Base-by-base conservation (phyloP, 2,113 vertebrate species). In the Macrotus californicus region DNA sequence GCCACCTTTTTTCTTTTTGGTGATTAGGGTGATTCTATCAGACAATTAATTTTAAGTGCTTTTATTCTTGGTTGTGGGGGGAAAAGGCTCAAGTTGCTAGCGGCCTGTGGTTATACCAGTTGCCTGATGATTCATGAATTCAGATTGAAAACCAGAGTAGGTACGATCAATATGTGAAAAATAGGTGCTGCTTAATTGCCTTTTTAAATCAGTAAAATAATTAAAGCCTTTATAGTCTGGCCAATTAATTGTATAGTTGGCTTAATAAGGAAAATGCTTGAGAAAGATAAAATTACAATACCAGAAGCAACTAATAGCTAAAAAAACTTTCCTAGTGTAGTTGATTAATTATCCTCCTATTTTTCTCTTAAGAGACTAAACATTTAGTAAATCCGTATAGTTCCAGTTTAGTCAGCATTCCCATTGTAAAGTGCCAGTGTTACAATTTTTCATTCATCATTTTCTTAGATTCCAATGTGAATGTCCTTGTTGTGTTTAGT, bases 221-320 rank as follows among this genome's bases (percentile, higher is more conserved):
- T 94, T 96, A 91, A 97, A 98, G 56, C 90, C 86, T 94, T 97
- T 96, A 73, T 21, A 77, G 83, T 66, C 56, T 59, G 76, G 59
- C 80, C 89, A 94, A 48, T 96, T 96, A 96, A 96, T 84, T 91
- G 76, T 77, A 54, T 52, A 89, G 86, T 69, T 1, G 16, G 72
- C 41, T 97, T 96, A 97, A 91, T 96, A 96, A 96, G 89, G 83
- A 97, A 97, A 96, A 96, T 93, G 93, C 91, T 97, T 82, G 69
- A 31, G 93, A 94, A 75, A 73, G 7, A 2, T 29, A 96, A 97
- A 97, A 87, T 72, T 93, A 11, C 0, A 48, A 39, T 92, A 83
- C 96, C 84, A 54, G 31, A 94, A 77, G 61, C 89, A 93, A 87
- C 56, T 79, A 89, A 70, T 93, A 96, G 92, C 94, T 86, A 73